phyloP scores from a whole-genome alignment of 2,113 vertebrate genomes.

The Conger conger region DNA sequence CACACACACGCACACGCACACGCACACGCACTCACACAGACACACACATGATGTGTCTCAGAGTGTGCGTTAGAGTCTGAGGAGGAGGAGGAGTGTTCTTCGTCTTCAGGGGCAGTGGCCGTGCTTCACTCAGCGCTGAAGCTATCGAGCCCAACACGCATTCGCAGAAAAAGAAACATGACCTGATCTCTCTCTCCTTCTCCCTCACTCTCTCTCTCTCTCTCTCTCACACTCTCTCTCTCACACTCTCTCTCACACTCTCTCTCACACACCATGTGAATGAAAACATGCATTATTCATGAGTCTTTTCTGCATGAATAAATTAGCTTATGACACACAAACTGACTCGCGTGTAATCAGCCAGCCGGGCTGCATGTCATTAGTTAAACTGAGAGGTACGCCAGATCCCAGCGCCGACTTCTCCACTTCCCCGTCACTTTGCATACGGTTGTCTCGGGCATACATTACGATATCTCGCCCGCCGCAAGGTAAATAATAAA shows the following conservation, averaged over 20 bases:
- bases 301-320: constrained; percentile 32
- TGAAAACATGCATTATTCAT: constrained; percentile 10
- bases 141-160: too few species aligned
- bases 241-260: constrained; percentile 22
- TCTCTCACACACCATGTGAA: constrained; percentile 6
- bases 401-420: background rate
- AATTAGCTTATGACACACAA: constrained; percentile 55
- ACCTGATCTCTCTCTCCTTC: constrained; percentile 49
- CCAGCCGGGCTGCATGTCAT: constrained; percentile 60
- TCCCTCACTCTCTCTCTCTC: background rate
- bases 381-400: constrained; percentile 42
- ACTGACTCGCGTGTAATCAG: constrained; percentile 60
- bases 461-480: background rate
- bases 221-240: constrained; percentile 41
- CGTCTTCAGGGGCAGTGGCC: background rate
- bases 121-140: constrained; percentile 28
- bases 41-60: background rate
- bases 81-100: background rate
- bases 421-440: background rate
- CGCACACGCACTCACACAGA: background rate
- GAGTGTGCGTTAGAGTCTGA: background rate
- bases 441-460: background rate
- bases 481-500: background rate
- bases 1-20: constrained; percentile 18
- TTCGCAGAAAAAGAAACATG: too few species aligned